Evolutionary conservation across 2,888 invertebrate genomes (phyloP).

Genomic region (Xestia xanthographa): DNA sequence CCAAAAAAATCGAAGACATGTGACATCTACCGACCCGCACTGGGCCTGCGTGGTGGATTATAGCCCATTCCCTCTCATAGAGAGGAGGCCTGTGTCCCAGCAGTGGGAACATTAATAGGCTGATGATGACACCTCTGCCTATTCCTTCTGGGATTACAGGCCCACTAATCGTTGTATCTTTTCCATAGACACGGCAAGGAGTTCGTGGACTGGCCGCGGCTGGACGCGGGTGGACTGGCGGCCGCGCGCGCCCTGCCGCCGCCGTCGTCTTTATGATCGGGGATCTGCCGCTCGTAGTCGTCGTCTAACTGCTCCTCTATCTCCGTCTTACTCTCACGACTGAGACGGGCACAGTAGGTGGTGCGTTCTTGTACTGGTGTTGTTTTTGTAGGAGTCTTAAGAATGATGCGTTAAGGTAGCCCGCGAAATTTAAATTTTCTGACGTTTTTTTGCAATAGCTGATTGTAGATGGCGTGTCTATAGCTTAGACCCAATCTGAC

Average conservation of each 20-base stretch:
- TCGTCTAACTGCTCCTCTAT: conserved; percentile 71
- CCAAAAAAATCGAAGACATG: no score
- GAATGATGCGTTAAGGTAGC: neutral
- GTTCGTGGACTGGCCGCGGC: conserved; percentile 98
- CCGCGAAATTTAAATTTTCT: neutral
- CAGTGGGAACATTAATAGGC: no score
- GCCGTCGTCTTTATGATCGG: conserved; percentile 84
- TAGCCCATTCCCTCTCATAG: no score
- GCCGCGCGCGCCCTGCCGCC: conserved; percentile 75
- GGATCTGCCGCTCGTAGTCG: conserved; percentile 83
- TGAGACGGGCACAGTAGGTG: conserved; percentile 27
- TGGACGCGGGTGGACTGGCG: conserved; percentile 88
- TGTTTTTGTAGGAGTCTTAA: conserved; percentile 27
- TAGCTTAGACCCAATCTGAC: no score
- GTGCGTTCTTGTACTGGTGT: conserved; percentile 44
- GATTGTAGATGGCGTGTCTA: no score
- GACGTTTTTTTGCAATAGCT: neutral
- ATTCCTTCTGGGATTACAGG: no score
- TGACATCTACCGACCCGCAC: no score
- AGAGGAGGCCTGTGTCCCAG: no score
- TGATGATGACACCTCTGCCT: no score
- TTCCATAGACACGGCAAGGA: conserved; percentile 94
- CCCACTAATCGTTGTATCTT: neutral
- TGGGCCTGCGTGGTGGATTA: no score
- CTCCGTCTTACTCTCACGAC: conserved; percentile 12